Evolutionary conservation across 2,888 invertebrate genomes (phyloP).

Genomic region (Tachina lurida): DNA sequence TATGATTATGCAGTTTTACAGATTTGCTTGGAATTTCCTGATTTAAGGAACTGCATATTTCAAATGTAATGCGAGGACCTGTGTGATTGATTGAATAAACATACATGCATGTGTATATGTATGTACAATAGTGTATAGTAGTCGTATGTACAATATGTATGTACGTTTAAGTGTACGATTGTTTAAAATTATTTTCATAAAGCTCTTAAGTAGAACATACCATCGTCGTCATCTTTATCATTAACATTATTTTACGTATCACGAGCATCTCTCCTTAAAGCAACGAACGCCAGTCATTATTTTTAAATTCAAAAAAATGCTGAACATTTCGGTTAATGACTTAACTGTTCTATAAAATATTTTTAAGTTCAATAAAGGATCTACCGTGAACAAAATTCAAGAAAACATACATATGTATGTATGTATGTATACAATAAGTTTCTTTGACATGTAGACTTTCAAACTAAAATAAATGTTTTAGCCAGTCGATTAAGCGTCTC

Average conservation of each 20-base stretch:
- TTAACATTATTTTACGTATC: conserved; percentile 49
- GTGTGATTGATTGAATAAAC: conserved; percentile 18
- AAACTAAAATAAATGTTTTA: too few species aligned
- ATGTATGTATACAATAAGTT: too few species aligned
- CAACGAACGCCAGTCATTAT: background rate
- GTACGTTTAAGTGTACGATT: background rate
- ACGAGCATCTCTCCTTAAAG: background rate
- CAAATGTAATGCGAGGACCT: conserved; percentile 32
- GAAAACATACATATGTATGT: too few species aligned
- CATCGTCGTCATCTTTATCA: conserved; percentile 44
- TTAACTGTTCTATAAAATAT: background rate
- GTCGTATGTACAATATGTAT: too few species aligned
- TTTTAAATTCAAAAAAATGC: background rate
- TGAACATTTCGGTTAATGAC: background rate
- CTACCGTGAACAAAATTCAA: too few species aligned
- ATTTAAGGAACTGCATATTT: conserved; percentile 19
- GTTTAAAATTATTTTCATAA: conserved; percentile 34
- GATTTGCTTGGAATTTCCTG: background rate
- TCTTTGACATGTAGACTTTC: too few species aligned
- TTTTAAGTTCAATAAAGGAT: background rate
- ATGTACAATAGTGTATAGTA: too few species aligned
- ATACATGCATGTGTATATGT: background rate
- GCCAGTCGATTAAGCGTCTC: too few species aligned
- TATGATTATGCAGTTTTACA: background rate
- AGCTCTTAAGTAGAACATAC: conserved; percentile 61